phyloP scores from a whole-genome alignment of 92 coral and sea anemone genomes.

The Galaxea fascicularis region DNA sequence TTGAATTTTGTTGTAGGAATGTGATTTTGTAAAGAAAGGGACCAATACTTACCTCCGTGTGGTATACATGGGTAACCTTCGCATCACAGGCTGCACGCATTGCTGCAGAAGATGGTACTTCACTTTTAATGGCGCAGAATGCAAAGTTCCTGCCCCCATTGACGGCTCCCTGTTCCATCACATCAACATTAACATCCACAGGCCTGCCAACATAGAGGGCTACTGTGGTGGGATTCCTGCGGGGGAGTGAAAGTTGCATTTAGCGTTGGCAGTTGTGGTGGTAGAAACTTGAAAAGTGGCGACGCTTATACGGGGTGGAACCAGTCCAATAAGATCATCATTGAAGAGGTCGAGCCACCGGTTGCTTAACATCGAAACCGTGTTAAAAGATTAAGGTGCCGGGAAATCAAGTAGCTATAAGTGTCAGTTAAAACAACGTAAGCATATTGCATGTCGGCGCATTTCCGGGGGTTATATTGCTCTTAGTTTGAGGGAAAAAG shows the following conservation, averaged over 20 bases:
- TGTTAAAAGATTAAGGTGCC: too few species aligned
- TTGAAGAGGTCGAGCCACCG: too few species aligned
- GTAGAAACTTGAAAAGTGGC: neutral
- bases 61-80: conserved; percentile 6
- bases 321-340: too few species aligned
- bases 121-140: neutral
- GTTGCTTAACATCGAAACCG: too few species aligned
- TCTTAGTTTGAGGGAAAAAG: too few species aligned
- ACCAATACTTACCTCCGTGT: conserved; percentile 4
- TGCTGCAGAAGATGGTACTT: conserved; percentile 19
- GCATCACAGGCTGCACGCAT: conserved; percentile 19
- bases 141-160: conserved; percentile 10
- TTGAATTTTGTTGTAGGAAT: neutral
- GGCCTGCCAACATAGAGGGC: conserved; percentile 21
- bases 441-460: too few species aligned
- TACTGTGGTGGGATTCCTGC: conserved; percentile 6
- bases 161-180: neutral
- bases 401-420: too few species aligned
- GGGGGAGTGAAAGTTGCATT: conserved; percentile 19
- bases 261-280: conserved; percentile 22
- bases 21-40: neutral
- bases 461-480: too few species aligned
- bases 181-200: neutral
- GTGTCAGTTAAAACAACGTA: too few species aligned
- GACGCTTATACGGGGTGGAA: too few species aligned